phyloP scores from a whole-genome alignment of 2,797 vertebrate species.

The Tenualosa thibaudeaui region DNA sequence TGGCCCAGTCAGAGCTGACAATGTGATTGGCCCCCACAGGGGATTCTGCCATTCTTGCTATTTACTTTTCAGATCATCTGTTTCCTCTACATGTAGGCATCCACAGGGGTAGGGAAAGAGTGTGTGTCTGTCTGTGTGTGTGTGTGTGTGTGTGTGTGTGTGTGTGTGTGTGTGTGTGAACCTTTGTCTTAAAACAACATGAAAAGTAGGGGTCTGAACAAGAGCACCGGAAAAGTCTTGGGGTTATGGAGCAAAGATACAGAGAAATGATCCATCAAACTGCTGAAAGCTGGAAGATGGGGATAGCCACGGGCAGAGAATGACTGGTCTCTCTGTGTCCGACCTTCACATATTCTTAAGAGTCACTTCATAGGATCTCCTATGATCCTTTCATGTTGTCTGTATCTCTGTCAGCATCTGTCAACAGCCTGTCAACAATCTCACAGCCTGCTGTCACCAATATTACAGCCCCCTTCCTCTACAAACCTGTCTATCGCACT shows the following conservation, averaged over 20 bases:
- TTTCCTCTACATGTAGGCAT: constrained; percentile 54
- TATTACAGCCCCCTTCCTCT: neutral
- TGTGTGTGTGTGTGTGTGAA: constrained; percentile 45
- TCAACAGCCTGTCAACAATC: neutral
- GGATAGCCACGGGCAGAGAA: constrained; percentile 37
- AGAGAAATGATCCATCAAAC: constrained; percentile 39
- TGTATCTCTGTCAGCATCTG: neutral
- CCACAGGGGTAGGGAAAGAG: constrained; percentile 44
- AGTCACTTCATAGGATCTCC: neutral
- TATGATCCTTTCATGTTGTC: neutral
- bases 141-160: constrained; percentile 48
- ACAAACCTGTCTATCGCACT: neutral
- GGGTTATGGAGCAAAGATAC: constrained; percentile 40
- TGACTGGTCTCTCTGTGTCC: constrained; percentile 34
- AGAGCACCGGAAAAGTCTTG: constrained; percentile 38
- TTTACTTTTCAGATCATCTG: constrained; percentile 54
- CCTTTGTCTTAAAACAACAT: constrained; percentile 33
- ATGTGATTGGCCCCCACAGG: constrained; percentile 36
- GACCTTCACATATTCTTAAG: constrained; percentile 24
- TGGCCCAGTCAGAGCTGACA: constrained; percentile 40
- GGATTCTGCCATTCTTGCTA: constrained; percentile 39
- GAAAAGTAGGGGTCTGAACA: constrained; percentile 8
- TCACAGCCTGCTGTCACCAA: neutral
- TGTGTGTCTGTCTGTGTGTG: neutral
- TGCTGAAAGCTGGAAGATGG: constrained; percentile 49